Base-by-base conservation (phyloP, 1,140 invertebrate genomes). In the Drosophila littoralis region DNA sequence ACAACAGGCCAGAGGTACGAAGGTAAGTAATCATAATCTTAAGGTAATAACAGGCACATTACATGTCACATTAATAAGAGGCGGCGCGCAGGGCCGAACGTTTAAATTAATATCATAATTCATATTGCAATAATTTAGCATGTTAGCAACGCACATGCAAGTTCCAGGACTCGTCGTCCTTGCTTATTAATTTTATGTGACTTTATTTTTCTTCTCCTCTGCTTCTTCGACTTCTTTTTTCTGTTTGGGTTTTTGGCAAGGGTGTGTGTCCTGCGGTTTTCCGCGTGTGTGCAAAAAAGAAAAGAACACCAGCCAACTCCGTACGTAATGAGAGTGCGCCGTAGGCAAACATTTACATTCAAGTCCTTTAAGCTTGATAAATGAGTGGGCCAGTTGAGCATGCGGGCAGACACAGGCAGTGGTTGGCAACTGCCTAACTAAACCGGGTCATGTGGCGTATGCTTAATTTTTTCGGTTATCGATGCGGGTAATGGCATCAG, bases 71-170 rank as follows among this genome's bases (percentile, higher is more conserved):
- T 89, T 89, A 89, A 89, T 84, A 89, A 89, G 22, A 28, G 22
- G 76, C 83, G 65, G 42, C 60, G 50, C 54, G 63, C 77, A 64
- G 52, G 36, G 51, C 28, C 50, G 36, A 55, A 57, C 75, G 69
- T 72, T 84, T 63, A 89, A 89, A 89, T 89, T 89, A 89, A 89
- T 89, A 89, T 89, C 81, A 89, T 89, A 89, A 89, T 89, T 89
- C 84, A 89, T 89, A 79, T 75, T 68, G 84, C 76, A 81, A 89
- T 84, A 89, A 89, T 78, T 89, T 89, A 89, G 77, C 84, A 89
- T 89, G 83, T 71, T 80, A 67, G 75, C 66, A 42, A 65, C 59
- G 33, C 64, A 48, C 59, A 63, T 45, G 32, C 33, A 43, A 46
- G 28, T 51, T 22, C 12, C 45, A 38, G 36, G 13, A 43, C 55